A percentile compares a stretch with the other conserved stretches of the same genome.
Evolutionary conservation across 1,140 invertebrate species (phyloP).

Genomic region (Drosophila serrata): DNA sequence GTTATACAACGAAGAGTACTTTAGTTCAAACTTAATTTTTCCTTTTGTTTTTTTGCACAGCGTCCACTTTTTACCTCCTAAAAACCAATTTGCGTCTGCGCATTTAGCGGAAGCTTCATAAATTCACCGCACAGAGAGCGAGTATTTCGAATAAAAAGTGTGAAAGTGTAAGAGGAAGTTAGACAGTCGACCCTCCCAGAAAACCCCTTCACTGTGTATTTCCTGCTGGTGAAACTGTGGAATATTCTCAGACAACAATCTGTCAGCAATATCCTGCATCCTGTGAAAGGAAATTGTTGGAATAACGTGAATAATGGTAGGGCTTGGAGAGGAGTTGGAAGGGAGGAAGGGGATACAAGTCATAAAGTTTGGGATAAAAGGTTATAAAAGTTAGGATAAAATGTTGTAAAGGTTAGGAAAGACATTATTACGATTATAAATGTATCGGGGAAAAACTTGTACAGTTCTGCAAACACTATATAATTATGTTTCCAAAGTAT

Average conservation of each 20-base stretch:
- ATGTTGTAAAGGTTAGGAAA: neutral
- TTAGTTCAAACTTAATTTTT: neutral
- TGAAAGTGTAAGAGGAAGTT: slow-evolving; percentile 51
- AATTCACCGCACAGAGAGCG: slow-evolving; percentile 38
- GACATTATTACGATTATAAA: neutral
- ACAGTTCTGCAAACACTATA: neutral
- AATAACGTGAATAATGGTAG: slow-evolving; percentile 16
- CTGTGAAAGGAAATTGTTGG: slow-evolving; percentile 39
- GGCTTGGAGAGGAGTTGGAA: neutral
- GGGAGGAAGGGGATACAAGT: neutral
- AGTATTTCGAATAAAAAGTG: slow-evolving; percentile 48
- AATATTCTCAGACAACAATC: slow-evolving; percentile 53
- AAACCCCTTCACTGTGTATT: slow-evolving; percentile 27
- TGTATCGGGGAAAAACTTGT: neutral
- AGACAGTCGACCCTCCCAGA: slow-evolving; percentile 3
- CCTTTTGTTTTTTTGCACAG: neutral
- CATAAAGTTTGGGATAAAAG: neutral
- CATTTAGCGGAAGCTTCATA: slow-evolving; percentile 53
- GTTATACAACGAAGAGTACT: neutral
- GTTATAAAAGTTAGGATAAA: neutral
- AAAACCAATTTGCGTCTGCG: slow-evolving; percentile 47
- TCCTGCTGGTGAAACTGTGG: slow-evolving; percentile 38
- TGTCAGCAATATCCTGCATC: slow-evolving; percentile 67
- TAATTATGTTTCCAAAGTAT: neutral
- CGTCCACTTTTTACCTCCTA: no score